phyloP scores from a whole-genome alignment of 2,113 vertebrate species.

The Sinosuthora webbiana region DNA sequence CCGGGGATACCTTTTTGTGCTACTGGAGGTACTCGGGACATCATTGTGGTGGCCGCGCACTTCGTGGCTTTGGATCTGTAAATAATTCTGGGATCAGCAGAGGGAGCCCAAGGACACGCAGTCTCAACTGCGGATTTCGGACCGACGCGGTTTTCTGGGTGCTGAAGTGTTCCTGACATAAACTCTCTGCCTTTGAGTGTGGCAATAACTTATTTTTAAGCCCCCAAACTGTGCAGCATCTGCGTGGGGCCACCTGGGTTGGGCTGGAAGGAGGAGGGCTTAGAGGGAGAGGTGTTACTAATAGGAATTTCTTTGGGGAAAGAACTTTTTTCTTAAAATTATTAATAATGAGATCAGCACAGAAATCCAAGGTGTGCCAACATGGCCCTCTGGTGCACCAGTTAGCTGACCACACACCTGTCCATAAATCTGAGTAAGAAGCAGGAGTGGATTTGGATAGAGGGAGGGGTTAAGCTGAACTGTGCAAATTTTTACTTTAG shows the following conservation, averaged over 20 bases:
- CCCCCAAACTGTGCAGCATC: neutral
- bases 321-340: neutral
- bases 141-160: neutral
- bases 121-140: neutral
- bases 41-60: accelerated
- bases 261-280: neutral
- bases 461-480: neutral
- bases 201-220: neutral
- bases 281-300: neutral
- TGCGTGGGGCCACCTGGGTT: neutral
- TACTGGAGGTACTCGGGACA: accelerated
- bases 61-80: neutral
- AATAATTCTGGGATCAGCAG: neutral
- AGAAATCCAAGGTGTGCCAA: neutral
- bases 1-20: no score
- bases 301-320: neutral
- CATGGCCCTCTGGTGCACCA: neutral
- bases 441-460: neutral
- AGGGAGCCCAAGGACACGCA: constrained; percentile 36
- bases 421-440: neutral
- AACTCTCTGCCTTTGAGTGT: neutral
- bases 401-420: neutral
- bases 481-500: neutral
- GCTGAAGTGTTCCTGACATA: constrained; percentile 26
- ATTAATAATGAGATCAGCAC: neutral